phyloP scores from a whole-genome alignment of 2,797 vertebrate genomes.

The Cottoperca gobio region DNA sequence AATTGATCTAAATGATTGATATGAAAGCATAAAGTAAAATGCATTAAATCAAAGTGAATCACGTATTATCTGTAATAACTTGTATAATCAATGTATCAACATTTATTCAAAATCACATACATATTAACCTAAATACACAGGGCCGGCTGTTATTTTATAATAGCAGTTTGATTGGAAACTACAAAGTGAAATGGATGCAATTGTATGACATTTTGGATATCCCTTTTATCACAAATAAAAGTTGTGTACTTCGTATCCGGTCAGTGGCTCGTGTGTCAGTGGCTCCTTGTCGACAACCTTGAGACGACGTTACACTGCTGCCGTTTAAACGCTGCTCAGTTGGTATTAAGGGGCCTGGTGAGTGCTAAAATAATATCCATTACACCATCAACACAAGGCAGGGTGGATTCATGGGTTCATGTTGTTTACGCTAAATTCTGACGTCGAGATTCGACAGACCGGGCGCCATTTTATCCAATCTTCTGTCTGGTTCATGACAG shows the following conservation, averaged over 20 bases:
- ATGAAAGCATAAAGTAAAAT: slow-evolving; percentile 3
- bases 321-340: too few species aligned
- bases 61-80: background rate
- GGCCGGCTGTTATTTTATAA: background rate
- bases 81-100: background rate
- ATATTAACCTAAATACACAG: background rate
- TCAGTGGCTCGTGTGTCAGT: background rate
- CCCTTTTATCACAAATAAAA: background rate
- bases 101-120: background rate
- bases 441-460: too few species aligned
- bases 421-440: too few species aligned
- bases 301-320: too few species aligned
- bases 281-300: too few species aligned
- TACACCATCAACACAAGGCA: too few species aligned
- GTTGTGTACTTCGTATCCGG: background rate
- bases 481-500: too few species aligned
- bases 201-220: background rate
- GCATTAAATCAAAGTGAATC: background rate
- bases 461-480: too few species aligned
- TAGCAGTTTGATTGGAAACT: background rate
- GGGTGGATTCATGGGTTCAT: too few species aligned
- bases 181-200: background rate
- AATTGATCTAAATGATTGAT: background rate
- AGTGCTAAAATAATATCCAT: too few species aligned
- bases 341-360: too few species aligned